Evolutionary conservation across 1,140 invertebrate species (phyloP), one percentile per base, ranked within the genome.

Genomic region (Drosophila obscura): DNA sequence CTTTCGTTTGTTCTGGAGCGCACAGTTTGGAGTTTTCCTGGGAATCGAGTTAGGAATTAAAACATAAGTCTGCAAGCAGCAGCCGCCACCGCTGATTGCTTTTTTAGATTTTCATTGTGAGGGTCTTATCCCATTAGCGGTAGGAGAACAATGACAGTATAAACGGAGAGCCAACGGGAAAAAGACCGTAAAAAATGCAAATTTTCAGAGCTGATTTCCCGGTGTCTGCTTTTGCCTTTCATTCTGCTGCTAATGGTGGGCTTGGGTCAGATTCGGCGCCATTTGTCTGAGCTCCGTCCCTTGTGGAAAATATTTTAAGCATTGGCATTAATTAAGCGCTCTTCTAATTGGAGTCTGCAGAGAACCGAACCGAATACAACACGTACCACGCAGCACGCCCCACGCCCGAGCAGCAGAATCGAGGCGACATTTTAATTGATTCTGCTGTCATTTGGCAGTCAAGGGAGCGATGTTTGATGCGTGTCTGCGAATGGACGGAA

Each of bases 381-480:
- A 31, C 28, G 28, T 7, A 7, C 8, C 28, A 31, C 7, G 7
- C 28, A 2, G 2, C 28, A 31, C 7, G 7, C 8, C 8, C 28
- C 8, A 8, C 28, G 8, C 22, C 19, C 16, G 5, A 39, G 44
- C 24, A 41, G 22, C 51, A n/a, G 59, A 68, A 49, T 73, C 50
- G 39, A 45, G 63, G 19, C 60, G 48, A 51, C 57, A 56, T 57
- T 82, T 77, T 82, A 79, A 82, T 82, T 82, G 79, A 82, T 82
- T 58, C 79, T 46, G 41, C 63, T 61, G 66, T 51, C 69, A 58
- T 69, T 81, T 81, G 50, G 58, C 63, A 44, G 16, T 71, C 49
- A 64, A 52, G 19, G 13, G 48, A 11, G 48, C 16, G 48, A 16
- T 44, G 26, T 45, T 63, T 56, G 41, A 63, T 59, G 58, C 8